phyloP scores from a whole-genome alignment of 2,888 invertebrate genomes.

The Branchellion lobata region DNA sequence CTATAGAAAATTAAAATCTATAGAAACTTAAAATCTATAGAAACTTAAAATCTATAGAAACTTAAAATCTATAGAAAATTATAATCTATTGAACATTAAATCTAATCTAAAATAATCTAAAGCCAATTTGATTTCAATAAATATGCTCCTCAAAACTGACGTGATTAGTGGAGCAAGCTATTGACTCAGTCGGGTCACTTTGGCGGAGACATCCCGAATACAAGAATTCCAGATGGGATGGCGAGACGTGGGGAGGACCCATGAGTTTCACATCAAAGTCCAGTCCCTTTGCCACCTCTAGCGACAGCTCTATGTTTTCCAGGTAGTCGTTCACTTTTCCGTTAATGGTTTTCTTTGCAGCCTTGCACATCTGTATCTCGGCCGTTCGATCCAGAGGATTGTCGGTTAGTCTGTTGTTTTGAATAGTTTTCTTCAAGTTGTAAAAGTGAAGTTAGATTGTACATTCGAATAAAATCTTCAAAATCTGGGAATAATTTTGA shows the following conservation, averaged over 20 bases:
- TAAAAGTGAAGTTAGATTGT: not conserved
- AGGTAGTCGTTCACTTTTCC: slow-evolving; percentile 17
- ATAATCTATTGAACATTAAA: not conserved
- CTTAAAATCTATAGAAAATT: too few relatives aligned
- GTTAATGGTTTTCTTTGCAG: slow-evolving; percentile 33
- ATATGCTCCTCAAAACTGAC: not conserved
- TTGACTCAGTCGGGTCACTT: not conserved
- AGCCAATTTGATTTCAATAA: not conserved
- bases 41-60: too few relatives aligned
- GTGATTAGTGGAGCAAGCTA: not conserved
- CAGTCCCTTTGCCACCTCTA: not conserved
- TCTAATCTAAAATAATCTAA: too few relatives aligned
- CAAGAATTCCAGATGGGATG: not conserved
- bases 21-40: too few relatives aligned
- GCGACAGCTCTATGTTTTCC: slow-evolving; percentile 20
- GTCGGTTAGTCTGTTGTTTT: not conserved
- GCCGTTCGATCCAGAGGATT: not conserved
- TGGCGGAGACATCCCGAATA: slow-evolving; percentile 8
- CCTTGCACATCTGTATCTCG: slow-evolving; percentile 35
- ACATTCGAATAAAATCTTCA: not conserved
- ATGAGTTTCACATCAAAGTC: not conserved
- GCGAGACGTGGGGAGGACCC: not conserved
- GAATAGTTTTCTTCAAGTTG: not conserved
- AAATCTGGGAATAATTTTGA: not conserved
- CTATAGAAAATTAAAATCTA: too few relatives aligned